phyloP scores from a whole-genome alignment of 2,797 vertebrate species.

The Pampus argenteus region DNA sequence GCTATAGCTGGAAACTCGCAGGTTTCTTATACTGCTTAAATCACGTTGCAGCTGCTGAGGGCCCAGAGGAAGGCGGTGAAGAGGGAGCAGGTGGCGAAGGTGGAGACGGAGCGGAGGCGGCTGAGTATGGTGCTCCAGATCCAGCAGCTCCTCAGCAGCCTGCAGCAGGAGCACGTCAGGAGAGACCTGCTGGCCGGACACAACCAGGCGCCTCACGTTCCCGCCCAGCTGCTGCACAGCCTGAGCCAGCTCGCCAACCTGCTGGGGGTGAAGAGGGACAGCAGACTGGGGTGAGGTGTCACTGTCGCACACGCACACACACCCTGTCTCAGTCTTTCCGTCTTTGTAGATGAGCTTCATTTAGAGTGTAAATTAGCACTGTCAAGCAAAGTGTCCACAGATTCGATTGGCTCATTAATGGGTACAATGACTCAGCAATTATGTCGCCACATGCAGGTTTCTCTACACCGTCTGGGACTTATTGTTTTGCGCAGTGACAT shows the following conservation, averaged over 20 bases:
- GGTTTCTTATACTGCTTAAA: neutral
- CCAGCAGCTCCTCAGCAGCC: constrained; percentile 90
- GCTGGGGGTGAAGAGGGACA: constrained; percentile 87
- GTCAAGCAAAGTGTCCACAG: neutral
- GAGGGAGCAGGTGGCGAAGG: constrained; percentile 85
- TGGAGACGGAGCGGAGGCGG: constrained; percentile 88
- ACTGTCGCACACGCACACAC: no score
- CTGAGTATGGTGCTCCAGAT: constrained; percentile 90
- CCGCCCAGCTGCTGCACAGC: constrained; percentile 87
- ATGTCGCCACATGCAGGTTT: neutral
- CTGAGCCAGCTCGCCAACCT: constrained; percentile 89
- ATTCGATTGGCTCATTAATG: neutral
- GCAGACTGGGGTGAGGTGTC: constrained; percentile 83
- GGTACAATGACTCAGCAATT: neutral
- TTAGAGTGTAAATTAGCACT: no score
- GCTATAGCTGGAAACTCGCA: neutral
- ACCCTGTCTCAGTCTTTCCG: neutral
- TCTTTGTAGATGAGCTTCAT: neutral
- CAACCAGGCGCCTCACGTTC: constrained; percentile 87
- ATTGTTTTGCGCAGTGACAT: no score
- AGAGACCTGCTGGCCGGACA: constrained; percentile 87
- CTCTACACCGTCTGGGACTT: neutral
- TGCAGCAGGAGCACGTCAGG: constrained; percentile 89
- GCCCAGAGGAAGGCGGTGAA: constrained; percentile 89
- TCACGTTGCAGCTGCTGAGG: constrained; percentile 87